Percentiles rank a stretch among this genome's conserved stretches.
These are phyloP conservation scores for Centropus bengalensis DNA, from an alignment of 2,113 vertebrate species.

Conservation along the genomic window DNA sequence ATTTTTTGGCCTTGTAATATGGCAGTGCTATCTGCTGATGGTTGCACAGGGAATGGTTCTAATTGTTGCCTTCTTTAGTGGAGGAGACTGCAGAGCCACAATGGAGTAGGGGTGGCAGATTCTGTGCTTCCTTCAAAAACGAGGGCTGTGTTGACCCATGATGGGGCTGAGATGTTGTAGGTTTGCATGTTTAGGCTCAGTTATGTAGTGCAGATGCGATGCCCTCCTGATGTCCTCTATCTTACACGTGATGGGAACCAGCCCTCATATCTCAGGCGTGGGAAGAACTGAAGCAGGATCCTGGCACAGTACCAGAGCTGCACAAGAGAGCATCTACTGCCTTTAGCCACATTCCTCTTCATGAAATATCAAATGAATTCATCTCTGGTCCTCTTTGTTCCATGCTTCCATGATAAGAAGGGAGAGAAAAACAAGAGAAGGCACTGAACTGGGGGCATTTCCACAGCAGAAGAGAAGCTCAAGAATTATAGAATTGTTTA, in stretches of 20 bases:
- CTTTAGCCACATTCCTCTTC: neutral
- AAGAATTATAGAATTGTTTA: too few relatives aligned
- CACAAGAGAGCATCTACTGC: neutral
- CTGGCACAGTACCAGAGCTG: neutral
- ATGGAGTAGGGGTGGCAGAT: neutral
- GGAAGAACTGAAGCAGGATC: neutral
- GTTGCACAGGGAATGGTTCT: neutral
- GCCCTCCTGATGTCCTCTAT: neutral
- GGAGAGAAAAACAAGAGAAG: neutral
- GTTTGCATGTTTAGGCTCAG: neutral
- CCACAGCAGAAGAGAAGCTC: neutral
- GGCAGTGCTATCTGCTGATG: neutral
- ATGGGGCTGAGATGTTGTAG: neutral
- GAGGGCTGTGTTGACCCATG: neutral
- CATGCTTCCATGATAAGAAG: neutral
- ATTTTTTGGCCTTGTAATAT: fast-evolving
- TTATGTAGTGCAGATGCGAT: neutral
- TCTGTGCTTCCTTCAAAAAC: neutral
- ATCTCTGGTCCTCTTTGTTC: neutral
- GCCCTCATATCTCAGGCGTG: fast-evolving
- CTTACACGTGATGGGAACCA: neutral
- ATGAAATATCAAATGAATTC: neutral
- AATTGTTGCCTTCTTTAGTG: neutral
- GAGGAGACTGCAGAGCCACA: neutral
- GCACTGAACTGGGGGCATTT: neutral